phyloP scores from a whole-genome alignment of 2,113 vertebrate genomes.

The Spea bombifrons region DNA sequence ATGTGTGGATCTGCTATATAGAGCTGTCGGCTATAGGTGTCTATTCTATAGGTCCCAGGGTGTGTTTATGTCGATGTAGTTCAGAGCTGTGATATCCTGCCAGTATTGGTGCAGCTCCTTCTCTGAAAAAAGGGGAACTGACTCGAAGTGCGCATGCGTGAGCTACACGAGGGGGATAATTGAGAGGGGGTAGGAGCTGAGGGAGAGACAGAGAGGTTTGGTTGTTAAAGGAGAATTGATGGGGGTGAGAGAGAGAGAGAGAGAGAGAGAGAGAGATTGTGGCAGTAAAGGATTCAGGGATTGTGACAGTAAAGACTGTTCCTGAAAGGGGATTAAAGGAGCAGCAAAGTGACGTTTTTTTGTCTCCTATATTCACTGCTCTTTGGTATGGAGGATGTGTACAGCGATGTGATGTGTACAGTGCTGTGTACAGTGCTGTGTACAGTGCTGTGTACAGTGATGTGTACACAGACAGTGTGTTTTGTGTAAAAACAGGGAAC shows the following conservation, averaged over 20 bases:
- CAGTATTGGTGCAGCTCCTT: conserved; percentile 35
- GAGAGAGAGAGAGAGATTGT: neutral
- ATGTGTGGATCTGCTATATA: neutral
- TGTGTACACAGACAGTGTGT: too few relatives aligned
- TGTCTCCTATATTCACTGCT: too few relatives aligned
- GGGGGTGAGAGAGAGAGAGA: conserved; percentile 12
- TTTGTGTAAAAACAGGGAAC: too few relatives aligned
- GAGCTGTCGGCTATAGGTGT: too few relatives aligned
- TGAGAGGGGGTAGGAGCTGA: conserved; percentile 29
- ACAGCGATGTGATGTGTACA: neutral
- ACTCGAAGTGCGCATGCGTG: neutral
- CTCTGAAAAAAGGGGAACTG: conserved; percentile 40
- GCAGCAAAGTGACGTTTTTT: too few relatives aligned
- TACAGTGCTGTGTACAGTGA: neutral
- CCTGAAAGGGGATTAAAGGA: neutral
- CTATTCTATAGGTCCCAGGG: too few relatives aligned
- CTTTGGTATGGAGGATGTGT: too few relatives aligned
- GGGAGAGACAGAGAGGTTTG: conserved; percentile 9
- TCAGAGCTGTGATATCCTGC: neutral
- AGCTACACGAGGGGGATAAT: conserved; percentile 7
- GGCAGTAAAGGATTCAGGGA: neutral
- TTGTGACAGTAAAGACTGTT: neutral
- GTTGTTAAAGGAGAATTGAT: conserved; percentile 15
- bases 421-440: neutral
- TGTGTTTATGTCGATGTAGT: neutral